phyloP scores from a whole-genome alignment of 2,797 vertebrate genomes.

The Sebastes umbrosus region DNA sequence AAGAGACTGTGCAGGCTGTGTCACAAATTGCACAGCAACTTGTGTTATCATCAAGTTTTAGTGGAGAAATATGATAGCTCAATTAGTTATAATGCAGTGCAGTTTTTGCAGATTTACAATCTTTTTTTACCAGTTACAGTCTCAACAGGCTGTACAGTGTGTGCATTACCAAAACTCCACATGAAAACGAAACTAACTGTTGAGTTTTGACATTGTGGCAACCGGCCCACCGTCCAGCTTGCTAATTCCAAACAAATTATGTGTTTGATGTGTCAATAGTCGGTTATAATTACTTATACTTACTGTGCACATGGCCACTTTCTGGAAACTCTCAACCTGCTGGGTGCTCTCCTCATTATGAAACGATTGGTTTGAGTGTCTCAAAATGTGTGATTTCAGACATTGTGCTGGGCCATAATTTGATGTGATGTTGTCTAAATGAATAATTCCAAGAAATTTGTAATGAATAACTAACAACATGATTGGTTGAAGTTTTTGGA shows the following conservation, averaged over 20 bases:
- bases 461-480: neutral
- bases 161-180: neutral
- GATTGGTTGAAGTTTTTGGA: too few species aligned
- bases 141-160: neutral
- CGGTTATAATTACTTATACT: neutral
- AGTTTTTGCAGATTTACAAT: neutral
- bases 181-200: constrained; percentile 24
- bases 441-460: neutral
- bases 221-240: neutral
- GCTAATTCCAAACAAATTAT: neutral
- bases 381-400: neutral
- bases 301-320: neutral
- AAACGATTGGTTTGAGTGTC: neutral
- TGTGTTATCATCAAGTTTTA: neutral
- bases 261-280: constrained; percentile 5
- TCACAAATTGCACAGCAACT: neutral
- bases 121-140: neutral
- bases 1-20: neutral
- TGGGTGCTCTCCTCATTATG: neutral
- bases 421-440: neutral
- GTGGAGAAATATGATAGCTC: neutral
- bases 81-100: neutral
- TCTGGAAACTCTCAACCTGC: neutral
- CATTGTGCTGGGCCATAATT: neutral
- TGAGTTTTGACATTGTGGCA: neutral